Conservation (phyloP, 2,113 vertebrate genomes). For the Oryctolagus cuniculus region DNA sequence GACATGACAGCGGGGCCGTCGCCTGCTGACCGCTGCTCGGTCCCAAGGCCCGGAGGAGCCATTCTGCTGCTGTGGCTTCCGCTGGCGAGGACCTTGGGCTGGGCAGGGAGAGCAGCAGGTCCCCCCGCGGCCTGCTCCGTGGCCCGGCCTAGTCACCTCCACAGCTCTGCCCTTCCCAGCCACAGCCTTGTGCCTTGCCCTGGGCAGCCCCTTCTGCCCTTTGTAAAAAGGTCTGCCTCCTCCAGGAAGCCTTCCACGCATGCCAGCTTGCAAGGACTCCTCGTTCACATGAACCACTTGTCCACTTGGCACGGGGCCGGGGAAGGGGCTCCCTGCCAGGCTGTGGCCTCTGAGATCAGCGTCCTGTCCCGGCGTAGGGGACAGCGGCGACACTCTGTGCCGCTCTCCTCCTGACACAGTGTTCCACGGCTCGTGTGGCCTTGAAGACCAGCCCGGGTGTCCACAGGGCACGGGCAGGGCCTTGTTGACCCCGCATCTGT, state of each 20-base stretch:
- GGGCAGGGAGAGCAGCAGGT: background rate
- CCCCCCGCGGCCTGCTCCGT: no score
- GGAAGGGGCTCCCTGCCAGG: background rate
- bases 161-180: background rate
- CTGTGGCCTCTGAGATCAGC: background rate
- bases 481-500: background rate
- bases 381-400: background rate
- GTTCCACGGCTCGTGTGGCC: background rate
- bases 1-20: background rate
- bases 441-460: background rate
- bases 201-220: background rate
- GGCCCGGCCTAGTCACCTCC: no score
- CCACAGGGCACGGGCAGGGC: background rate
- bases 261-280: background rate
- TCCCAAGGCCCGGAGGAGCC: background rate
- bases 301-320: background rate
- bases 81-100: background rate
- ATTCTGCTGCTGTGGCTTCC: background rate
- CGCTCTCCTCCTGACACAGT: background rate
- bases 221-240: background rate
- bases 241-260: background rate
- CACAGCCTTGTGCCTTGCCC: background rate
- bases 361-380: accelerated
- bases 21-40: no score
- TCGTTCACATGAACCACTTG: background rate